phyloP scores from a whole-genome alignment of 2,888 invertebrate genomes.

The Agriopis aurantiaria region DNA sequence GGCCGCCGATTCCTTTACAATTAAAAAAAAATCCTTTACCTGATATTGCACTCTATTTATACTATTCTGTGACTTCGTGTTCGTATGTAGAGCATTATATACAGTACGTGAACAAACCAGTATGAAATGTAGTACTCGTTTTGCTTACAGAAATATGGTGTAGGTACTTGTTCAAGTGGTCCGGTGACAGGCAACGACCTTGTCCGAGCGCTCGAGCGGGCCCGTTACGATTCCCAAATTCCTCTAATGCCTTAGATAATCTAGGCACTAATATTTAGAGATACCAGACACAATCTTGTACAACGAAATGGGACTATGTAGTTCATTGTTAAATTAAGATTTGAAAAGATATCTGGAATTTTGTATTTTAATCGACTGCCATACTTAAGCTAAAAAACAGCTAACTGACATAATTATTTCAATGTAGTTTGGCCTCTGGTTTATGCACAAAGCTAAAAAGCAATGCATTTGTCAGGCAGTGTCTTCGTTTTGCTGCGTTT shows the following conservation, averaged over 20 bases:
- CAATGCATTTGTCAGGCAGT: no score
- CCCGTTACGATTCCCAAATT: conserved; percentile 65
- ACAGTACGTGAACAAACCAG: neutral
- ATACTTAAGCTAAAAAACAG: no score
- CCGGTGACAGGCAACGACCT: conserved; percentile 12
- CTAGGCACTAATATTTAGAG: neutral
- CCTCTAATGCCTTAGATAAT: conserved; percentile 48
- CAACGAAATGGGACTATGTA: neutral
- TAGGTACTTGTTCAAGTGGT: conserved; percentile 4
- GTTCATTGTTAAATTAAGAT: neutral
- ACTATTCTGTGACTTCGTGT: neutral
- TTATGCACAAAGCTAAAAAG: no score
- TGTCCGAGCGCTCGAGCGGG: conserved; percentile 16
- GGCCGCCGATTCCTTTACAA: no score
- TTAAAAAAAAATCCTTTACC: no score
- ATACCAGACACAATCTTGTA: conserved; percentile 5
- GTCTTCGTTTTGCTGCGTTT: no score
- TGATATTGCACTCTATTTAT: no score
- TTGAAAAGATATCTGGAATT: neutral
- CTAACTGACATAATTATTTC: no score
- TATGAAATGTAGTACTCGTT: neutral
- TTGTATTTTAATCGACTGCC: neutral
- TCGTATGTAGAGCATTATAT: neutral
- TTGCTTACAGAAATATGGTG: neutral
- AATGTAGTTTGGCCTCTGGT: no score